Evolutionary conservation across 2,888 invertebrate genomes (phyloP).

Genomic region (Lissonota sp.): DNA sequence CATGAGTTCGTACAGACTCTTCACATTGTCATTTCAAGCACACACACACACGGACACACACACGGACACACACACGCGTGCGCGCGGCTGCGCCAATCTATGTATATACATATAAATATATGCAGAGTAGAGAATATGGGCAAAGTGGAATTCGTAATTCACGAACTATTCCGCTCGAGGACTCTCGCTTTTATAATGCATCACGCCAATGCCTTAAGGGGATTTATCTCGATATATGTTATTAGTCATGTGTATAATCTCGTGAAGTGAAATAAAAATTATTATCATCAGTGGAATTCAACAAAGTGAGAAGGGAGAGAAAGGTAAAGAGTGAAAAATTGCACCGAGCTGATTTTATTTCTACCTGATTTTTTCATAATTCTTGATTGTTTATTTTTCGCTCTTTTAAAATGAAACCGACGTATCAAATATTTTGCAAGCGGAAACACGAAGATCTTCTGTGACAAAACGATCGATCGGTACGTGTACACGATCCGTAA

Average conservation of each 20-base stretch:
- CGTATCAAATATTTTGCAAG: no score
- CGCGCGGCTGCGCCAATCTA: no score
- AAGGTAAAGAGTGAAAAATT: slow-evolving; percentile 24
- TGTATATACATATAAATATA: neutral
- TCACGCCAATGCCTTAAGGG: neutral
- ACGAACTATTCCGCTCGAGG: neutral
- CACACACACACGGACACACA: neutral
- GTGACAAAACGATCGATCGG: neutral
- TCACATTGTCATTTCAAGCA: slow-evolving; percentile 15
- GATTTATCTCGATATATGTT: neutral
- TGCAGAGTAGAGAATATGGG: neutral
- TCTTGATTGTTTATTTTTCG: no score
- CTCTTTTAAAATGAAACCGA: no score
- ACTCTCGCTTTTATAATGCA: neutral
- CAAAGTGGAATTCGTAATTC: neutral
- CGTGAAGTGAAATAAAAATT: neutral
- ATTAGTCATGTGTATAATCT: neutral
- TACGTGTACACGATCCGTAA: neutral
- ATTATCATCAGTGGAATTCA: neutral
- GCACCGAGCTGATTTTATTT: neutral
- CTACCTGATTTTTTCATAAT: neutral
- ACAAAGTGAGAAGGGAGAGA: no score
- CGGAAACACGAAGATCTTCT: no score
- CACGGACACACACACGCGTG: no score
- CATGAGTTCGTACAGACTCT: slow-evolving; percentile 28